phyloP scores from a whole-genome alignment of 2,888 invertebrate species.

The Scaptomyza flava region DNA sequence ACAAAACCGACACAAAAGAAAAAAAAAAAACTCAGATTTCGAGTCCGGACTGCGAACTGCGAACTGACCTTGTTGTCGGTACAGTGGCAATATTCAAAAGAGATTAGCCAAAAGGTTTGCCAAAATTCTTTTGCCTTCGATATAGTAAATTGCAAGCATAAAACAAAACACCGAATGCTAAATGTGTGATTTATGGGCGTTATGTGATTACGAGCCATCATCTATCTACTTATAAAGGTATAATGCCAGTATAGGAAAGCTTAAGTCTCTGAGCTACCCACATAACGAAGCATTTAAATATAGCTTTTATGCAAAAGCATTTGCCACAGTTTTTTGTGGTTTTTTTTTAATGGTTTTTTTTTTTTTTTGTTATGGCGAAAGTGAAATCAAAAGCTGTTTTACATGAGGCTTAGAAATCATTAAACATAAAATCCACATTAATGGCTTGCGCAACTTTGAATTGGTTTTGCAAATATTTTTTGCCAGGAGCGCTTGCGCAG shows the following conservation, averaged over 20 bases:
- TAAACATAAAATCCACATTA: background rate
- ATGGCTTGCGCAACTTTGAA: background rate
- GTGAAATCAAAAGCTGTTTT: constrained; percentile 12
- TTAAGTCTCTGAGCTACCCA: background rate
- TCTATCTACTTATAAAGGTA: constrained; percentile 24
- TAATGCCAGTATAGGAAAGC: constrained; percentile 6
- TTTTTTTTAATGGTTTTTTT: background rate
- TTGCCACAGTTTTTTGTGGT: constrained; percentile 3
- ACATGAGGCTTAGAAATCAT: background rate
- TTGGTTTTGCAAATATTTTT: background rate
- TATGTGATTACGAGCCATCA: constrained; percentile 54
- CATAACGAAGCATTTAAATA: constrained; percentile 20
- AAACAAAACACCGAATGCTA: constrained; percentile 30
- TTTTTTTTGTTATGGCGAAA: background rate
- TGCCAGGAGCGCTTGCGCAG: background rate
- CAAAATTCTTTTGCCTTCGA: constrained; percentile 32
- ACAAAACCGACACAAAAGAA: constrained; percentile 16
- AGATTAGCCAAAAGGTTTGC: constrained; percentile 68
- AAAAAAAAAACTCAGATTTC: constrained; percentile 5
- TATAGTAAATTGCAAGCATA: constrained; percentile 37
- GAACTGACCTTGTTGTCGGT: constrained; percentile 66
- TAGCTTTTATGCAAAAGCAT: constrained; percentile 1
- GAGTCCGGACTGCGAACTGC: background rate
- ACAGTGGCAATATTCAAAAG: constrained; percentile 60
- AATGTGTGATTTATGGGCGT: constrained; percentile 60